Base-by-base conservation (phyloP, 2,113 vertebrate species). In the Actenoides hombroni region DNA sequence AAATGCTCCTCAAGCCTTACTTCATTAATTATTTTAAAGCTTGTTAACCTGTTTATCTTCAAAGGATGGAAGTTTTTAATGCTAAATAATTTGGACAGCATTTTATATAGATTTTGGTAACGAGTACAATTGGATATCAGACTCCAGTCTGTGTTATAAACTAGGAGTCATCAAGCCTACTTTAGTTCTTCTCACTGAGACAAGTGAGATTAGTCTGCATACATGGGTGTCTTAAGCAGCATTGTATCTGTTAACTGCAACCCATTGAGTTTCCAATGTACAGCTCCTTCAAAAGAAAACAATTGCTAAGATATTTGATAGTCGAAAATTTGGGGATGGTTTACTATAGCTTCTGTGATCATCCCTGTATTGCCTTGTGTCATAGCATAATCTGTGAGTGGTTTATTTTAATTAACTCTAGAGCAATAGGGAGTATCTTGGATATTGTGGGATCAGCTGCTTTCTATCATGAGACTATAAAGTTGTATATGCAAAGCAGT, bases 11-110 rank as follows among this genome's bases (percentile, higher is more conserved):
- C 91, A 89, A 96, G 82, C 60, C 51, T 89, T 94, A 95, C 87
- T 95, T 95, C 93, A 95, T 95, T 94, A 96, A 93, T 82, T 85
- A 77, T 88, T 96, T 89, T 97, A 94, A 96, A 93, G 92, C 93
- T 88, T 93, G 81, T 91, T 96, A 96, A 92, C 87, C 53, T 97
- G 92, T 94, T 97, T 92, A 94, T 96, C 83, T 96, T 96, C 96
- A 97, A 97, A 96, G 92, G 48, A 80, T 69, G 60, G 90, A 90
- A 95, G 77, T 31, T 90, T 93, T 90, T 83, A 94, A 95, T 60
- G 31, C 60, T 37, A 85, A 90, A 92, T 69, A 83, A 90, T 82
- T 74, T 60, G 33, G 63, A 59, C 1, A 16, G 65, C 53, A 24
- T 94, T 51, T 88, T 78, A 77, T 87, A 48, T 20, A 80, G 86